Evolutionary conservation across 2,797 vertebrate species (phyloP).

Genomic region (Malurus leucopterus): DNA sequence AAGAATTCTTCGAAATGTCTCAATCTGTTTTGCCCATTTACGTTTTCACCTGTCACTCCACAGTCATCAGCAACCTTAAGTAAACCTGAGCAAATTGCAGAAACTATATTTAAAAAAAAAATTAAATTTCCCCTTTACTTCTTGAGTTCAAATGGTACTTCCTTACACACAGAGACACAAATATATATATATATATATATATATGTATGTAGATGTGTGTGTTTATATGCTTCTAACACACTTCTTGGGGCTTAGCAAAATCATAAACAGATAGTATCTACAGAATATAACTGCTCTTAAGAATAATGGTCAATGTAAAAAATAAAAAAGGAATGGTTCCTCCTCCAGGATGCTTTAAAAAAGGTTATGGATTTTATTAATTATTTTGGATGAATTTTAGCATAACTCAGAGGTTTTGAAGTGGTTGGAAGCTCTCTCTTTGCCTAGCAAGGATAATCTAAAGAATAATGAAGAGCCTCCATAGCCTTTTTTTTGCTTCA

Average conservation of each 20-base stretch:
- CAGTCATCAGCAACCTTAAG: neutral
- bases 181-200: neutral
- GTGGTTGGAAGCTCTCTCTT: neutral
- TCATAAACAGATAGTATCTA: neutral
- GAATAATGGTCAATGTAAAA: neutral
- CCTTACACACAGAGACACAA: neutral
- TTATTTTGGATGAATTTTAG: neutral
- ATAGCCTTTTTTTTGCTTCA: neutral
- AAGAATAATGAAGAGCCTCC: neutral
- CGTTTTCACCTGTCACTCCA: neutral
- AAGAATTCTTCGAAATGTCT: neutral
- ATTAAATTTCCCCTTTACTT: neutral
- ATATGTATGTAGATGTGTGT: neutral
- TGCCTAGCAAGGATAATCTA: neutral
- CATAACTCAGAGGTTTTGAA: neutral
- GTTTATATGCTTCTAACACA: neutral
- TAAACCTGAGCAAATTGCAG: neutral
- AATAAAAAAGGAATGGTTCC: neutral
- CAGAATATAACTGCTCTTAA: neutral
- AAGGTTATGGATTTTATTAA: neutral
- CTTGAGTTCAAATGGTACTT: neutral
- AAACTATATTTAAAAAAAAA: neutral
- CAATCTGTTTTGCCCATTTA: neutral
- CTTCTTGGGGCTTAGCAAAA: neutral
- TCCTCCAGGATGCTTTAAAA: neutral